Evolutionary conservation across 2,113 vertebrate genomes (phyloP).

Genomic region (Rutilus rutilus): DNA sequence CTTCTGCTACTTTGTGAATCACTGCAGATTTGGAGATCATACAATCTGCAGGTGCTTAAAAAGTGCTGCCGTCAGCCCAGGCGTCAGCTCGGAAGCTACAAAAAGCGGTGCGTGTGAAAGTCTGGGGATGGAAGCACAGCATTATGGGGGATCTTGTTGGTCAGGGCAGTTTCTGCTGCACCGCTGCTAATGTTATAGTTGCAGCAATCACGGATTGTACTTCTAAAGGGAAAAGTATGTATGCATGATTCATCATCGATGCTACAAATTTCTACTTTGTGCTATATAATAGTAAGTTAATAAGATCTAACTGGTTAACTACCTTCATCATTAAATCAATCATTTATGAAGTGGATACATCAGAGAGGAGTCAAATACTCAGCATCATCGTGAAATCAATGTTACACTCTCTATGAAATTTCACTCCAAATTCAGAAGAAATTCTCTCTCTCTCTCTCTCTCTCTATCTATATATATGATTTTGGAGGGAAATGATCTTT

Average conservation of each 20-base stretch:
- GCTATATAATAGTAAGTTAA: not conserved
- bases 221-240: not conserved
- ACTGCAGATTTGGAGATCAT: slow-evolving; percentile 9
- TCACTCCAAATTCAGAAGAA: slow-evolving; percentile 13
- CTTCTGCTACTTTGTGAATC: slow-evolving; percentile 25
- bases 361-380: not conserved
- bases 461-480: not conserved
- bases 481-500: slow-evolving; percentile 15
- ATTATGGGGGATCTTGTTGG: slow-evolving; percentile 4
- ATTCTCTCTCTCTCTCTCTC: not conserved
- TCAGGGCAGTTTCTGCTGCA: not conserved
- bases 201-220: slow-evolving; percentile 8
- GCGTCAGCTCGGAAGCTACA: not conserved
- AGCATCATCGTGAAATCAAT: not conserved
- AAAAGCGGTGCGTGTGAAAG: not conserved
- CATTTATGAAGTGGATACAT: slow-evolving; percentile 14
- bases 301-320: slow-evolving; percentile 2
- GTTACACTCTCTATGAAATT: not conserved
- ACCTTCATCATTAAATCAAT: slow-evolving; percentile 13
- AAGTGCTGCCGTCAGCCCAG: not conserved
- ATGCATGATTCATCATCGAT: not conserved
- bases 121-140: not conserved
- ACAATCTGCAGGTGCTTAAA: slow-evolving; percentile 22
- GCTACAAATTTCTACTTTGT: not conserved
- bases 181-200: not conserved